Base-by-base conservation (phyloP, 2,113 vertebrate genomes). In the Passerina amoena region DNA sequence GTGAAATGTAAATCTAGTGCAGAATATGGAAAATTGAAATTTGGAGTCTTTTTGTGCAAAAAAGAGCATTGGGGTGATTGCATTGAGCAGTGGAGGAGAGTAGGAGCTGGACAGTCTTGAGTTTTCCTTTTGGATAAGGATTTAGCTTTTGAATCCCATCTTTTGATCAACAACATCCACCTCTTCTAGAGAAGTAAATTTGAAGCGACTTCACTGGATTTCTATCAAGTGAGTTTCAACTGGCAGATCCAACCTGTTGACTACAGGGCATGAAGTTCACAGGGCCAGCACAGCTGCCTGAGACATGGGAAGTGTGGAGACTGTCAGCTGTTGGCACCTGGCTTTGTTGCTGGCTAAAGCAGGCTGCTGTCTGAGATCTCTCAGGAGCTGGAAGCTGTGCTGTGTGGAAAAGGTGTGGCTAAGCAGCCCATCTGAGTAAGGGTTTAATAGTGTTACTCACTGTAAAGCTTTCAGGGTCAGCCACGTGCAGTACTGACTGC, bases 391-490 rank as follows among this genome's bases (percentile, higher is more conserved):
- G 31, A 61, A 57, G 61, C 11, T 33, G 21, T 18, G 15, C 23
- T 37, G 10, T n/a, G 9, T 42, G 69, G 17, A 47, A 69, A 45
- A 56, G 12, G 14, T 69, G 37, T 35, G 17, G 14, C 14, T 70
- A 31, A 78, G 38, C 14, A 45, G 37, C 11, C 11, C 9, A 38
- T 69, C 14, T 28, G 48, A 25, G 10, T 12, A 14, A 14, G n/a
- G 19, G 3, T 12, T 65, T 60, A 23, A 5, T 3, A 13, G 9
- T 0, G 0, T 33, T 60, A 7, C 1, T 92, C 8, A 11, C 4
- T 37, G 13, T 37, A 30, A 68, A 25, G 28, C n/a, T 85, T 75
- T 61, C 31, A 16, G n/a, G 12, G 4, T 33, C 75, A 48, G 68
- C 56, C 33, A 21, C 0, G 1, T n/a, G 21, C 30, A 45, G 16